A percentile compares a stretch with the other conserved stretches of the same genome.
Conservation (phyloP, 2,797 vertebrate genomes). For the Protosalanx chinensis region DNA sequence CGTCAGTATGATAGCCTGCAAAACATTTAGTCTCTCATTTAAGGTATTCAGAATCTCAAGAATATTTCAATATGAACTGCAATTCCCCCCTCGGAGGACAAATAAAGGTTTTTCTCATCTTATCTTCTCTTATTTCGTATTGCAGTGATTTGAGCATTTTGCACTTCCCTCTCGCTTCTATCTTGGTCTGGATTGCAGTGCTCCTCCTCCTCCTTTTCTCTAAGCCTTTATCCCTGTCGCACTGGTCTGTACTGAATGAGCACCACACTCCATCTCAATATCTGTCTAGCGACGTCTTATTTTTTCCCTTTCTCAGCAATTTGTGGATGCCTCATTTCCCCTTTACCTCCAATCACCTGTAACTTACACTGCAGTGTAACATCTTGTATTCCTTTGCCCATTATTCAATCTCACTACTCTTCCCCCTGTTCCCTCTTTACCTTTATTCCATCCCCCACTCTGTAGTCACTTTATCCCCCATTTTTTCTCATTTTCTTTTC, state of each 20-base stretch:
- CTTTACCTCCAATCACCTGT: constrained; percentile 4
- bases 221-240: neutral
- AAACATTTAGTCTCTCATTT: neutral
- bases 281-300: neutral
- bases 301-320: neutral
- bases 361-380: neutral
- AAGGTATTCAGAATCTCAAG: constrained; percentile 10
- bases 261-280: constrained; percentile 11
- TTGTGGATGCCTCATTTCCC: neutral
- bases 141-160: neutral
- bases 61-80: no score
- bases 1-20: neutral
- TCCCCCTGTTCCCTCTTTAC: constrained; percentile 5
- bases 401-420: neutral
- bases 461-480: neutral
- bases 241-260: neutral
- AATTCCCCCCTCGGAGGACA: no score
- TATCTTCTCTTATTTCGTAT: no score
- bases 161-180: neutral
- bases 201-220: neutral
- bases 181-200: neutral
- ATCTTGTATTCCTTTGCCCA: neutral
- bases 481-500: neutral
- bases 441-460: neutral
- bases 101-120: no score